Percentiles rank a stretch among this genome's conserved stretches.
phyloP scores from a whole-genome alignment of 2,797 vertebrate species.

The Pteronotus mesoamericanus region DNA sequence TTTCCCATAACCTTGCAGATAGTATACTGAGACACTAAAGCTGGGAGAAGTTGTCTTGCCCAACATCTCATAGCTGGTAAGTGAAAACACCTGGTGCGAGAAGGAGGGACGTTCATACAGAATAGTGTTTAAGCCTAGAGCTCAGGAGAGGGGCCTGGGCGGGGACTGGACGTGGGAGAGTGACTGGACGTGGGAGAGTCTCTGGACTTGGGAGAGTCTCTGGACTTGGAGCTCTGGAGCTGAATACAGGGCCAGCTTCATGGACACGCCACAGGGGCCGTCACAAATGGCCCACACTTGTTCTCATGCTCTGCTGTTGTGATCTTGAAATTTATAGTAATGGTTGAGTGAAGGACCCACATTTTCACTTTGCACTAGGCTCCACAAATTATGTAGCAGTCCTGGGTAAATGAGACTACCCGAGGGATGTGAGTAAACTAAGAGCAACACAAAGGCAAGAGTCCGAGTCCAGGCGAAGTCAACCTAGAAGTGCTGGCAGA shows the following conservation, averaged over 20 bases:
- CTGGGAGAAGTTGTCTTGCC: not conserved
- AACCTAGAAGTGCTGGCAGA: not conserved
- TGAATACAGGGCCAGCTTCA: not conserved
- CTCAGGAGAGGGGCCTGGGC: not conserved
- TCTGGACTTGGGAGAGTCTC: not conserved
- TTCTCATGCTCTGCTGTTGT: not conserved
- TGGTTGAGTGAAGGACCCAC: not conserved
- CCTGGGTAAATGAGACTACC: not conserved
- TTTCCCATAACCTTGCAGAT: not conserved
- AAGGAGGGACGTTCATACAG: not conserved
- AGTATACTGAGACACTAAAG: not conserved
- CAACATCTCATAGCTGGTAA: not conserved
- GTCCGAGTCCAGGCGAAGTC: not conserved
- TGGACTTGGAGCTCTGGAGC: not conserved
- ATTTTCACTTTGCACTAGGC: not conserved
- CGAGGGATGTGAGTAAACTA: not conserved
- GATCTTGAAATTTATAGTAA: not conserved
- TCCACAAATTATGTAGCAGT: not conserved
- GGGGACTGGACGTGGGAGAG: not conserved
- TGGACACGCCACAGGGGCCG: not conserved
- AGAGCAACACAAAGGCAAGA: not conserved
- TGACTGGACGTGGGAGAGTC: too few species aligned
- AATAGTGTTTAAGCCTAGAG: not conserved
- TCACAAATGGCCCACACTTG: not conserved
- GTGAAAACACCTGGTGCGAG: not conserved